A percentile compares a stretch with the other conserved stretches of the same genome.
Conservation (phyloP, 2,888 invertebrate species). For the Spicauda simplicius region DNA sequence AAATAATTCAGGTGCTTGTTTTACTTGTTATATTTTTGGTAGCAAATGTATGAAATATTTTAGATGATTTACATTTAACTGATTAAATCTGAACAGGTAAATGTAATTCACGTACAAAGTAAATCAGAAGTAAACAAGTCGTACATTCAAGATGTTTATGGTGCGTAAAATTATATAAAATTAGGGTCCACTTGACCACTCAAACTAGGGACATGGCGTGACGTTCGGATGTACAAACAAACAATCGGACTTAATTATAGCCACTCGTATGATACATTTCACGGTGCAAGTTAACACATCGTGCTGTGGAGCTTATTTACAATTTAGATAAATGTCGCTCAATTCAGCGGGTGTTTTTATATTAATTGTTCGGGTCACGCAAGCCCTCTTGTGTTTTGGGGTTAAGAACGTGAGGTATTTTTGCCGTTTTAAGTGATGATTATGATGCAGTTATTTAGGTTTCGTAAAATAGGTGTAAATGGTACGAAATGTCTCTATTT, state of each 20-base stretch:
- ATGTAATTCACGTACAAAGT: neutral
- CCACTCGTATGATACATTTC: conserved; percentile 26
- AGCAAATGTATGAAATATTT: no score
- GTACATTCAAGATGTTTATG: conserved; percentile 12
- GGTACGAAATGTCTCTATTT: no score
- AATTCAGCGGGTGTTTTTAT: conserved; percentile 23
- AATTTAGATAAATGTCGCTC: conserved; percentile 36
- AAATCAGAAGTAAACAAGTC: conserved; percentile 4
- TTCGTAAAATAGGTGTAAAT: neutral
- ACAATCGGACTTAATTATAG: conserved; percentile 27
- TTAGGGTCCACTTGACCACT: conserved; percentile 23
- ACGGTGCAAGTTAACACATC: conserved; percentile 29
- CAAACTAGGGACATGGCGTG: conserved; percentile 15
- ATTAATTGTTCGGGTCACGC: conserved; percentile 35
- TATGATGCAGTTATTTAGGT: neutral
- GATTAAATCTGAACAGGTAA: no score
- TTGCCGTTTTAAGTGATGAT: neutral
- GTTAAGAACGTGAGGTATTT: conserved; percentile 1
- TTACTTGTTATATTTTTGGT: no score
- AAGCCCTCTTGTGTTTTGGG: conserved; percentile 22
- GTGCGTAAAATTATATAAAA: conserved; percentile 31
- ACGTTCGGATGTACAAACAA: conserved; percentile 24
- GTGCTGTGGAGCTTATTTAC: conserved; percentile 29
- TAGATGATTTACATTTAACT: no score
- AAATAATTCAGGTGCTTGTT: no score